Base-by-base conservation (phyloP, 2,888 invertebrate species). In the Torymus tubicola region DNA sequence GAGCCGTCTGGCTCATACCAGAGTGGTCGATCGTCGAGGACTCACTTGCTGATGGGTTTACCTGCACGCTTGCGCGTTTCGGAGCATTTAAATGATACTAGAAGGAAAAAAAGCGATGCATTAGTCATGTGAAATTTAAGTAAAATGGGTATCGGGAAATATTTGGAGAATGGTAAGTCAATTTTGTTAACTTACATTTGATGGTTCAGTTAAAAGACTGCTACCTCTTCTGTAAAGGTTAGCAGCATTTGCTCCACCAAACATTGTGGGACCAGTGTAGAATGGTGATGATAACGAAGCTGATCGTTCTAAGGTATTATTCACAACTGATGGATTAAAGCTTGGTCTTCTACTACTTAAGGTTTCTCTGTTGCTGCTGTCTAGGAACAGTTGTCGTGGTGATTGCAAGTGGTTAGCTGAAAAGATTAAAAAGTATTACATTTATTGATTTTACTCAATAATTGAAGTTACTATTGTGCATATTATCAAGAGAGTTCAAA, bases 261-360 rank as follows among this genome's bases (percentile, higher is more conserved):
- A 96, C 83, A 93, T 94, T 1, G 95, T 96, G 82, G 93, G 93
- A 31, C 96, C 96, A 83, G 93, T 92, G 88, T 96, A 96, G 89
- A 96, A 96, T 14, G 96, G 95, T 1, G 96, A 96, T 68, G 91
- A 91, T 13, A 90, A 81, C 0, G 87, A 84, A 24, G 92, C 87
- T 68, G 91, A 90, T 82, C 91, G 91, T 81, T 92, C 91, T 58
- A 91, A 87, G 2, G 91, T 85, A 55, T 91, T 92, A 80, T 89
- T 90, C 85, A 92, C 91, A 61, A 92, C 86, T 21, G 92, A 92
- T 4, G 92, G 90, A 84, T 92, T 92, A 85, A 93, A 93, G 57
- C 92, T 90, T 50, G 93, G 93, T 79, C 91, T 89, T 82, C 92
- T 89, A 76, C 92, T 91, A 82, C 92, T 92, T 83, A 93, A 84